Evolutionary conservation across 2,797 vertebrate genomes (phyloP).

Genomic region (Yasuhikotakia modesta): DNA sequence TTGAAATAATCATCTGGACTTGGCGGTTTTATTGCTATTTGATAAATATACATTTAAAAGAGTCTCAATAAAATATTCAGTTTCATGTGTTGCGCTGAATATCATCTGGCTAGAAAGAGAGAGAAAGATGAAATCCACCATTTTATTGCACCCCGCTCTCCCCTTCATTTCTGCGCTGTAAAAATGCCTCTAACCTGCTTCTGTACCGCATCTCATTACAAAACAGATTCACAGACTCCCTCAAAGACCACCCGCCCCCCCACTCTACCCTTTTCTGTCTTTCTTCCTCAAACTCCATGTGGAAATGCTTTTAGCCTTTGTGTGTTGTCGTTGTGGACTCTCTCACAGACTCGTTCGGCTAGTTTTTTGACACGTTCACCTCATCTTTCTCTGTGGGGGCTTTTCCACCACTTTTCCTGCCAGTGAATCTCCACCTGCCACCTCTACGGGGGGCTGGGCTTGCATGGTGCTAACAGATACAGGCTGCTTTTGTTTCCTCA

Average conservation of each 20-base stretch:
- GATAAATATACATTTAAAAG: not conserved
- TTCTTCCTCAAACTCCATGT: not conserved
- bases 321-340: constrained; percentile 1
- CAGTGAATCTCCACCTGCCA: constrained; percentile 44
- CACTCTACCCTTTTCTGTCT: constrained; percentile 15
- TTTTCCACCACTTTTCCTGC: constrained; percentile 37
- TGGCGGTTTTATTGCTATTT: not conserved
- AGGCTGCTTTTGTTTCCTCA: constrained; percentile 56
- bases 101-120: constrained; percentile 14
- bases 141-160: constrained; percentile 45
- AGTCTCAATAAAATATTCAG: constrained; percentile 36
- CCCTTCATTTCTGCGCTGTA: constrained; percentile 42
- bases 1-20: not conserved
- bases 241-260: constrained; percentile 1
- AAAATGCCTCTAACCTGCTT: constrained; percentile 71
- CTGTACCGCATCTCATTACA: constrained; percentile 73
- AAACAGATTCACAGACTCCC: constrained; percentile 11
- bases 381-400: constrained; percentile 37
- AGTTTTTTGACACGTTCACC: constrained; percentile 8
- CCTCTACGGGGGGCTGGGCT: constrained; percentile 57
- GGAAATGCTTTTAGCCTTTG: not conserved
- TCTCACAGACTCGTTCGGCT: constrained; percentile 14
- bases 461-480: constrained; percentile 55
- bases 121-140: constrained; percentile 29
- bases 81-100: constrained; percentile 16